phyloP scores from a whole-genome alignment of 2,113 vertebrate species.

The Cettia cetti region DNA sequence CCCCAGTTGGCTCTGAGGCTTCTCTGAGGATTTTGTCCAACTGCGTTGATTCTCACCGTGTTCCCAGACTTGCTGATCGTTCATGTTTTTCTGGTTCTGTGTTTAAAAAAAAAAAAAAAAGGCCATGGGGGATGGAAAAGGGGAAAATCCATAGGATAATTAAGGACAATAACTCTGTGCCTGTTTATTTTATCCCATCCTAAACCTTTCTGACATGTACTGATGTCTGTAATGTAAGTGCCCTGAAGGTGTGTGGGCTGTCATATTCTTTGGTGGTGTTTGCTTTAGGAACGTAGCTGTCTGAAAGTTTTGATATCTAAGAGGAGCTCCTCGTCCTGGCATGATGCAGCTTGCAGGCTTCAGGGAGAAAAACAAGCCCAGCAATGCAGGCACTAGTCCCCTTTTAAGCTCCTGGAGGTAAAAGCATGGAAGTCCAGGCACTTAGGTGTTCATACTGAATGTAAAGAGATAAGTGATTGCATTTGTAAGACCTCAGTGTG shows the following conservation, averaged over 20 bases:
- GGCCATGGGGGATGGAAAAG: background rate
- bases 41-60: background rate
- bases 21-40: background rate
- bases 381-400: constrained; percentile 38
- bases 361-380: constrained; percentile 31
- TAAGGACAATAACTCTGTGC: constrained; percentile 45
- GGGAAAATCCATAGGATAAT: constrained; percentile 44
- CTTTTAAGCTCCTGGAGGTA: constrained; percentile 61
- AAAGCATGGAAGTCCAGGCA: background rate
- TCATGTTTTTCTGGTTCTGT: constrained; percentile 34
- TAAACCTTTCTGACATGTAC: constrained; percentile 74
- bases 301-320: constrained; percentile 70
- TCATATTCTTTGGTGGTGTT: constrained; percentile 65
- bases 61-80: background rate
- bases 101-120: background rate
- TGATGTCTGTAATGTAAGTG: constrained; percentile 71
- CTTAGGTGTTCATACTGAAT: constrained; percentile 12
- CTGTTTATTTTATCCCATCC: constrained; percentile 72
- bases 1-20: background rate
- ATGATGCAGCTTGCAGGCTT: constrained; percentile 68
- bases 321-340: constrained; percentile 63
- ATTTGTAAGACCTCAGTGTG: constrained; percentile 3
- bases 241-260: constrained; percentile 79
- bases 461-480: background rate
- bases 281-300: constrained; percentile 74